phyloP scores from a whole-genome alignment of 2,888 invertebrate species.

The Marasmarcha lunaedactyla region DNA sequence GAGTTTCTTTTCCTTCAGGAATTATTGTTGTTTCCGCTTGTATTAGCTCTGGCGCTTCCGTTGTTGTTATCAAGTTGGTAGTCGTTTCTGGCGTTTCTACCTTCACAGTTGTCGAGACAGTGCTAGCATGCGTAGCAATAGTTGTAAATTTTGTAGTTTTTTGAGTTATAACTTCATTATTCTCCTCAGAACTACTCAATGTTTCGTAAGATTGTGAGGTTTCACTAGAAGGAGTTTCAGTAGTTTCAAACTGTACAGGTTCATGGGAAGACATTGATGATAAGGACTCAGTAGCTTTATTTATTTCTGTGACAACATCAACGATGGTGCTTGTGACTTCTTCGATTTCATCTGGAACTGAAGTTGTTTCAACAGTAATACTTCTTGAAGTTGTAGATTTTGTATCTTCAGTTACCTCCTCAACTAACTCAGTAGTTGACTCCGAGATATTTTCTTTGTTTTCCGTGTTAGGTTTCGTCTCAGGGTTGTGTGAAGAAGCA shows the following conservation, averaged over 20 bases:
- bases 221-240: constrained; percentile 19
- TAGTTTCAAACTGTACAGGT: constrained; percentile 16
- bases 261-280: constrained; percentile 17
- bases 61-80: constrained; percentile 15
- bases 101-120: constrained; percentile 20
- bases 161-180: constrained; percentile 43
- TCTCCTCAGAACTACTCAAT: constrained; percentile 35
- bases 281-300: constrained; percentile 29
- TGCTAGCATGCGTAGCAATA: too few relatives aligned
- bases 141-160: constrained; percentile 17
- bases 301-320: constrained; percentile 40
- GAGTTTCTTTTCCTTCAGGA: constrained; percentile 9
- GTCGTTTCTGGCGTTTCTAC: constrained; percentile 17
- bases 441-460: background rate
- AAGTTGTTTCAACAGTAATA: constrained; percentile 13
- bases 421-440: background rate
- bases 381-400: constrained; percentile 17
- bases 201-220: constrained; percentile 11
- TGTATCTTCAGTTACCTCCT: constrained; percentile 15
- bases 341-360: constrained; percentile 4
- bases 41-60: constrained; percentile 15
- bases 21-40: constrained; percentile 16
- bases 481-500: constrained; percentile 7
- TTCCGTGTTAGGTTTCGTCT: constrained; percentile 20
- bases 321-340: constrained; percentile 36